phyloP scores from a whole-genome alignment of 2,113 vertebrate genomes.

The Lophotis ruficrista region DNA sequence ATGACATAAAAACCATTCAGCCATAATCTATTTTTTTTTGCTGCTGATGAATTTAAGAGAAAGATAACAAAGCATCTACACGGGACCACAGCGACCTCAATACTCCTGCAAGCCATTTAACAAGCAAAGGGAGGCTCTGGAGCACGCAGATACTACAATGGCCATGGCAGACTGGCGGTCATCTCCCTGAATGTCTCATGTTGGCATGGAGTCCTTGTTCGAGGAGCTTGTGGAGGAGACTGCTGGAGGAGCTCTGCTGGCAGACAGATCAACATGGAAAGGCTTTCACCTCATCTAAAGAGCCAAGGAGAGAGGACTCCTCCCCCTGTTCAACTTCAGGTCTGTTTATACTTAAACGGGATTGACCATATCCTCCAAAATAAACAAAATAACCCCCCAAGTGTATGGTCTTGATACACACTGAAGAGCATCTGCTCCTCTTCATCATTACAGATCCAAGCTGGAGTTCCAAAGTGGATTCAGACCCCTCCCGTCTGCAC shows the following conservation, averaged over 20 bases:
- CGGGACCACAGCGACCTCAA: not conserved
- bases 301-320: not conserved
- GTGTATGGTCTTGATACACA: rapidly evolving
- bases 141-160: not conserved
- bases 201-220: not conserved
- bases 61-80: not conserved
- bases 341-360: not conserved
- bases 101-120: not conserved
- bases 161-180: not conserved
- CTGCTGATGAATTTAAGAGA: not conserved
- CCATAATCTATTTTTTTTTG: not conserved
- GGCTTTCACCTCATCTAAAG: not conserved
- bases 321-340: not conserved
- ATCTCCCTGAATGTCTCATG: rapidly evolving
- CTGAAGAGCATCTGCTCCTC: not conserved
- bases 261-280: not conserved
- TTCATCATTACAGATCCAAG: not conserved
- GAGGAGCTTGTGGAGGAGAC: not conserved
- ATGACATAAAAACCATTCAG: not conserved
- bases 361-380: not conserved
- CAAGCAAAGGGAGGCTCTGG: not conserved
- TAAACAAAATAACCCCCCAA: not conserved
- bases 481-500: rapidly evolving
- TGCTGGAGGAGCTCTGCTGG: not conserved
- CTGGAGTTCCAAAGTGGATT: not conserved